Conservation (phyloP, 2,888 invertebrate species). For the Drosophila merina region DNA sequence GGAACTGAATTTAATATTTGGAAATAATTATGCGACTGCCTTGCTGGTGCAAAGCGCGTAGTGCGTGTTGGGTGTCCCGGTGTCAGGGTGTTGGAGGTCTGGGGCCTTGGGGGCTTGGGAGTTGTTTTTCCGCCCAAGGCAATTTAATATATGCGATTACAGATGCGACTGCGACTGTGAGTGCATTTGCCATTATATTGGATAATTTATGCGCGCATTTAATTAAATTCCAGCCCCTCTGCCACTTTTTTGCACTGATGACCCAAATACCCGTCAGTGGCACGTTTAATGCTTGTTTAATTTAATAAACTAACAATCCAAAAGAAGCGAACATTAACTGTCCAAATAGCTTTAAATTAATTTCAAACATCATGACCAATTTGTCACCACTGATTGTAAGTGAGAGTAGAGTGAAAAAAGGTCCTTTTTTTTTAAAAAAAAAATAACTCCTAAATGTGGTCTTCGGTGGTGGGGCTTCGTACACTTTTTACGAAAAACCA, state of each 20-base stretch:
- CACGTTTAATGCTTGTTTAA: constrained; percentile 50
- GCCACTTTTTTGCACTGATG: constrained; percentile 49
- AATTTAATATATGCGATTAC: constrained; percentile 15
- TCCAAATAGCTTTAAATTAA: constrained; percentile 52
- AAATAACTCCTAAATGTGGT: constrained; percentile 16
- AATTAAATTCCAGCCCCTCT: constrained; percentile 77
- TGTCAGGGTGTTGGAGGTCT: neutral
- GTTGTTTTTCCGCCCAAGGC: constrained; percentile 7
- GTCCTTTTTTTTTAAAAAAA: neutral
- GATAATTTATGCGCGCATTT: constrained; percentile 77
- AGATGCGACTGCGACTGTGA: neutral
- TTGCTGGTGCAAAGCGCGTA: constrained; percentile 8
- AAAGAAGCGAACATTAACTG: constrained; percentile 50
- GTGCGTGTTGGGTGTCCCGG: constrained; percentile 3
- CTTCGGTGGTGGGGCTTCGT: neutral
- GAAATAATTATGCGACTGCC: constrained; percentile 63
- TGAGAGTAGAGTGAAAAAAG: neutral
- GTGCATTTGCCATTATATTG: constrained; percentile 63
- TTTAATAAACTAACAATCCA: constrained; percentile 51
- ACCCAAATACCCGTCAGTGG: constrained; percentile 55
- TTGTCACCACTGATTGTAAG: constrained; percentile 47
- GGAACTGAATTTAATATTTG: constrained; percentile 70
- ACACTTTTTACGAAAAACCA: constrained; percentile 7
- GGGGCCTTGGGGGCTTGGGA: neutral
- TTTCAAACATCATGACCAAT: constrained; percentile 50